Base-by-base conservation (phyloP, 2,113 vertebrate genomes). In the Callospermophilus lateralis region DNA sequence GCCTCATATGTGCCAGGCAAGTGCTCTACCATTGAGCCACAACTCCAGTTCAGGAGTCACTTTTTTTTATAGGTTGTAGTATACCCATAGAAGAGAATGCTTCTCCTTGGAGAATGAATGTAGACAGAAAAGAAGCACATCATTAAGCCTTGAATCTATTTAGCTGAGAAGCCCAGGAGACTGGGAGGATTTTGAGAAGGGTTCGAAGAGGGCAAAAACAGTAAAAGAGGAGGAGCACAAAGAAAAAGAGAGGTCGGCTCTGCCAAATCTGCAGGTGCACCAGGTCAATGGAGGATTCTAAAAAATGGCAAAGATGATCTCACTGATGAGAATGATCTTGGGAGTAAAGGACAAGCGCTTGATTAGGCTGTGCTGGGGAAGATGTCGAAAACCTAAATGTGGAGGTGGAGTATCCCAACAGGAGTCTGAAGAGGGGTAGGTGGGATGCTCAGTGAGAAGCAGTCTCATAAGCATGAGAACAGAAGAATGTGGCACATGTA, bases 321-420 rank as follows among this genome's bases (percentile, higher is more conserved):
- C 45, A 74, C 16, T 42, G 34, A 39, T 1, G 24, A 32, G 55
- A 42, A 72, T 0, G 51, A 8, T 55, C 19, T 8, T 32, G 37
- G 8, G 48, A 26, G 17, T 26, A 13, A 45, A 15, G 24, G 34
- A 6, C 2, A 3, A 8, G 81, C 51, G n/a, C 30, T 81, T 11
- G 12, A 22, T 5, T 24, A 67, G 17, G 19, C 8, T 30, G 0
- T 45, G 1, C 10, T 11, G 20, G 53, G 28, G 19, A 8, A 11
- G 0, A 39, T 19, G 1, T 19, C 19, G n/a, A 17, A 55, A 30
- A 48, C 39, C 3, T 3, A 6, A 32, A 9, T 6, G 2, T 77
- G 12, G 87, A 67, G 26, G 11, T 63, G 30, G 30, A 37, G 24
- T 5, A 11, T 55, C 61, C 10, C 2, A 8, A 24, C 20, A 30